Evolutionary conservation across 2,797 vertebrate genomes (phyloP), one percentile per base, ranked within the genome.

Genomic region (Gobionotothen gibberifrons): DNA sequence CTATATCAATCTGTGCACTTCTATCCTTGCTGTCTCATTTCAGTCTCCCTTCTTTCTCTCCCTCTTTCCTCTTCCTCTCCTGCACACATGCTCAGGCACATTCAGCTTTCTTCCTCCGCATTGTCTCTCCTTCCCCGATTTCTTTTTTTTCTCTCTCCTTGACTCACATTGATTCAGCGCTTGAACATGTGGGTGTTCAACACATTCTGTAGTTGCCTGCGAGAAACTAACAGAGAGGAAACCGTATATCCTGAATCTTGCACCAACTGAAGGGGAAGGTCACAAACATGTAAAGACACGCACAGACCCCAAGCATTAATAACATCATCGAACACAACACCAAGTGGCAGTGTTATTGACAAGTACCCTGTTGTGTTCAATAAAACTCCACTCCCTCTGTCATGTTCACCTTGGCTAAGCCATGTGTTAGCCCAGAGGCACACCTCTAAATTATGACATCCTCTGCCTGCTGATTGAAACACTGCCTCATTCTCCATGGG

Each of bases 1-100:
- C 92, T 86, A 85, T 93, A 94, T 94, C 92, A 94, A 91, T 94
- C 93, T 92, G 82, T 86, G 84, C 90, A 86, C 84, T 90, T 79
- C 87, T 87, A 81, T 90, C 84, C 76, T 79, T 86, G 78, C 88
- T 69, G 76, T 92, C 87, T 92, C 79, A 84, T 87, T 89, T 85
- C 81, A 79, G 67, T 83, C 79, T 42, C 76, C 67, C 82, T 84
- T 85, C 70, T 88, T 87, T 81, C 72, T 76, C 61, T 79, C 59
- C 32, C 5, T 22, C 56, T 72, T 63, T 54, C 47, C 54, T 60
- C 60, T 58, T 66, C 43, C 49, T 71, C 56, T 67, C 39, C 53
- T 40, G 26, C 62, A 17, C 62, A 55, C 55, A 4, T 26, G 36
- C 73, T 65, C 63, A 60, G n/a, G 48, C 44, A 59, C 75, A 68